Percentiles rank a stretch among this genome's conserved stretches.
phyloP scores from a whole-genome alignment of 2,888 invertebrate species.

The Allygus modestus region DNA sequence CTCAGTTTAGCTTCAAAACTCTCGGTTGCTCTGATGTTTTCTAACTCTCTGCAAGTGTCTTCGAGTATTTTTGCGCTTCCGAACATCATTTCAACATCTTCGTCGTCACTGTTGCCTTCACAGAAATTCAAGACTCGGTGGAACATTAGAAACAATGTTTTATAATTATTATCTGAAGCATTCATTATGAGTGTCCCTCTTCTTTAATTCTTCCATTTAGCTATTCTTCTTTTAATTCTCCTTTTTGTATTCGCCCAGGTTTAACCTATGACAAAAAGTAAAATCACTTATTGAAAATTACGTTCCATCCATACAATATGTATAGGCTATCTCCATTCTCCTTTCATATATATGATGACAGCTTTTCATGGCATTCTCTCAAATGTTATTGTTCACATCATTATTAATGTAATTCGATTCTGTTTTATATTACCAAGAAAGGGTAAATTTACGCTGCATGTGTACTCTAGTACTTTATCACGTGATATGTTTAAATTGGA shows the following conservation, averaged over 20 bases:
- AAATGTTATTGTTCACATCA: too few species aligned
- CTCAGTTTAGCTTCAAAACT: slow-evolving; percentile 75
- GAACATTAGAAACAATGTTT: slow-evolving; percentile 23
- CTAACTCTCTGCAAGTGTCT: slow-evolving; percentile 49
- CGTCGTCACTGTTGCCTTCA: background rate
- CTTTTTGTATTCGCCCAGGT: background rate
- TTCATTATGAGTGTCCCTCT: background rate
- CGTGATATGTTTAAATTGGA: too few species aligned
- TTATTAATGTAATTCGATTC: too few species aligned
- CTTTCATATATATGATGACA: too few species aligned
- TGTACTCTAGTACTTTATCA: too few species aligned
- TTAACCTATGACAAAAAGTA: slow-evolving; percentile 33
- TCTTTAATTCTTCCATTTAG: background rate
- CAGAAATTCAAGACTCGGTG: slow-evolving; percentile 22
- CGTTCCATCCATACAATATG: background rate
- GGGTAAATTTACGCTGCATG: too few species aligned
- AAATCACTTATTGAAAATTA: background rate
- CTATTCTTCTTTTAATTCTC: background rate
- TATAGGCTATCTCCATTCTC: background rate
- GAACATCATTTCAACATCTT: slow-evolving; percentile 14
- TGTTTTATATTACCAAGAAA: too few species aligned
- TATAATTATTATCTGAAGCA: background rate
- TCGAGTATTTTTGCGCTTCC: slow-evolving; percentile 50
- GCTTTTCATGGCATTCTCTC: too few species aligned
- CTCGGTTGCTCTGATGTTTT: slow-evolving; percentile 69